Evolutionary conservation across 2,797 vertebrate genomes (phyloP).

Genomic region (Fistularia tabacaria): DNA sequence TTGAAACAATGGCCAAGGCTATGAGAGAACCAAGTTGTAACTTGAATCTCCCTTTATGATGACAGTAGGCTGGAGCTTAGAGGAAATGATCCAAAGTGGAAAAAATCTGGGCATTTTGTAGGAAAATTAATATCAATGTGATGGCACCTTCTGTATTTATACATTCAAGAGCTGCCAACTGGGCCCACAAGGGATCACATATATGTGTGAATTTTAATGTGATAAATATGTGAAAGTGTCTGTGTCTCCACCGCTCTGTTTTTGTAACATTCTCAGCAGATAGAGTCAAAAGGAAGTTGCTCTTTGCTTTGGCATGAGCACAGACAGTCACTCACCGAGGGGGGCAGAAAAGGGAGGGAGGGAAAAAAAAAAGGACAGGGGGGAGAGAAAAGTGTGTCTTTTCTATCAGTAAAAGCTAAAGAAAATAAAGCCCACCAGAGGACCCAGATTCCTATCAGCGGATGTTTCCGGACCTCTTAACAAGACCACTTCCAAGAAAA

Average conservation of each 20-base stretch:
- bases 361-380: slow-evolving; percentile 24
- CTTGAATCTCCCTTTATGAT: slow-evolving; percentile 8
- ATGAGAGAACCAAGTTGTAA: slow-evolving; percentile 1
- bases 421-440: slow-evolving; percentile 69
- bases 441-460: slow-evolving; percentile 68
- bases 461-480: slow-evolving; percentile 69
- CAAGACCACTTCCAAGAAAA: slow-evolving; percentile 67
- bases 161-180: slow-evolving; percentile 25
- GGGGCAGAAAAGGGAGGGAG: slow-evolving; percentile 31
- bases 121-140: slow-evolving; percentile 2
- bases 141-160: slow-evolving; percentile 12
- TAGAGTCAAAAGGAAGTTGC: slow-evolving; percentile 50
- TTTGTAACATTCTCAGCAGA: slow-evolving; percentile 46
- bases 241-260: slow-evolving; percentile 54
- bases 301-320: slow-evolving; percentile 69
- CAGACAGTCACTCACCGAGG: slow-evolving; percentile 56
- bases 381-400: slow-evolving; percentile 54
- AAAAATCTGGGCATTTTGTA: slow-evolving; percentile 9
- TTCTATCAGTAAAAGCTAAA: slow-evolving; percentile 63
- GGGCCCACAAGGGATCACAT: slow-evolving; percentile 16
- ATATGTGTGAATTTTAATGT: slow-evolving; percentile 30
- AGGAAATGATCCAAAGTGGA: slow-evolving; percentile 6
- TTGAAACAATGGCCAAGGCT: background rate
- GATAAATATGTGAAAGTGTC: slow-evolving; percentile 36
- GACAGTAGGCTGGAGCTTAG: slow-evolving; percentile 1